Evolutionary conservation across 1,140 invertebrate species (phyloP).

Genomic region (Marisa cornuarietis): DNA sequence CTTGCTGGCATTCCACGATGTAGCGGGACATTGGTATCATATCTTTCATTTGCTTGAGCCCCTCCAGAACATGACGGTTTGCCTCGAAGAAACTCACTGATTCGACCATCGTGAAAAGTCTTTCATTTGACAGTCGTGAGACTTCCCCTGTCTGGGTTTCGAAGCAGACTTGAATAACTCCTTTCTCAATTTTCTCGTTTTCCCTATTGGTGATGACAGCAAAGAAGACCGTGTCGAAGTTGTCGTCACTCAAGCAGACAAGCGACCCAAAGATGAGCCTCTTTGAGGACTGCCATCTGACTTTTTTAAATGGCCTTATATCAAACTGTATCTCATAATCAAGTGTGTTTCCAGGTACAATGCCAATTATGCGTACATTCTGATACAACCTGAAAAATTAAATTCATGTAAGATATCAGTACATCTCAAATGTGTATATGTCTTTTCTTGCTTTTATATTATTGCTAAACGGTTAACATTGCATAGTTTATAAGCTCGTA

Average conservation of each 20-base stretch:
- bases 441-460: neutral
- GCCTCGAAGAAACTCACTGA: conserved; percentile 68
- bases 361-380: conserved; percentile 43
- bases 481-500: neutral
- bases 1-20: conserved; percentile 46
- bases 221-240: conserved; percentile 75
- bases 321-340: conserved; percentile 44
- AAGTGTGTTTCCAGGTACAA: conserved; percentile 42
- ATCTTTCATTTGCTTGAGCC: conserved; percentile 55
- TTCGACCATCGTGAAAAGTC: conserved; percentile 63
- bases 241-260: conserved; percentile 75
- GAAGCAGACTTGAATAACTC: conserved; percentile 59
- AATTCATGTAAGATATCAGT: neutral
- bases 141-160: conserved; percentile 23
- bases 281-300: conserved; percentile 65
- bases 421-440: neutral
- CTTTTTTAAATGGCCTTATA: conserved; percentile 22
- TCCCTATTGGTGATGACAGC: conserved; percentile 72
- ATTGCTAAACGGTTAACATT: neutral
- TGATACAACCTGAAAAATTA: conserved; percentile 35
- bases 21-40: conserved; percentile 60
- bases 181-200: conserved; percentile 29
- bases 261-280: conserved; percentile 78
- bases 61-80: conserved; percentile 66
- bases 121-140: neutral